Base-by-base conservation (phyloP, 2,888 invertebrate genomes). In the Parasteatoda lunata region DNA sequence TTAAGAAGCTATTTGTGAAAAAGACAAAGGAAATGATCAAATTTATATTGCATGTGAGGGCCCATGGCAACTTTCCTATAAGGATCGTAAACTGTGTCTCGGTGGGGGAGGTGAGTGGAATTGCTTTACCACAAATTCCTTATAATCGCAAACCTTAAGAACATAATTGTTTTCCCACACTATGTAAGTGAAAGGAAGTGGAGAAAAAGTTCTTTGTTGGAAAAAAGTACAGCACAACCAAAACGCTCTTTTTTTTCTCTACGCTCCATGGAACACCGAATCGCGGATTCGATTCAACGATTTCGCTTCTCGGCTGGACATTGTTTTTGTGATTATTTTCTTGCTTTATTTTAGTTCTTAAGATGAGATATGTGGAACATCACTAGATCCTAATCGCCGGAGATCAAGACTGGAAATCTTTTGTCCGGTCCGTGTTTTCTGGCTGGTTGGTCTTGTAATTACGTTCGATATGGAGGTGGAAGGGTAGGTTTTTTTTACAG, bases 101-200 rank as follows among this genome's bases (percentile, higher is more conserved):
- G 30, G 30, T 30, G 30, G 30, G 30, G 30, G 30, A 30, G 30
- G 30, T 30, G 30, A 30, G 30, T 2, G 30, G 30, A 30, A 30
- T 30, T 30, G 30, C 30, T 30, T 30, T 30, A 30, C 30, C 8
- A 13, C n/a, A 59, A 59, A 59, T 13, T 59, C 59, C 9, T 9
- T 59, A 59, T 59, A 59, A 6, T 59, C 59, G 9, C n/a, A 59
- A 59, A 13, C n/a, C 59, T n/a, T n/a, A 59, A 7, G 59, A 59
- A 59, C 9, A 59, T n/a, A n/a, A 59, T 59, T 59, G 59, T 59
- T 59, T 59, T 59, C 59, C 59, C 59, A 59, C 59, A 59, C 59
- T 8, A 9, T n/a, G 8, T 59, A 59, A 59, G 59, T 59, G 59
- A 59, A 59, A 59, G 59, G 59, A 59, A 59, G 59, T 59, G 11